Evolutionary conservation across 2,888 invertebrate genomes (phyloP).

Genomic region (Drosophila koepferae): DNA sequence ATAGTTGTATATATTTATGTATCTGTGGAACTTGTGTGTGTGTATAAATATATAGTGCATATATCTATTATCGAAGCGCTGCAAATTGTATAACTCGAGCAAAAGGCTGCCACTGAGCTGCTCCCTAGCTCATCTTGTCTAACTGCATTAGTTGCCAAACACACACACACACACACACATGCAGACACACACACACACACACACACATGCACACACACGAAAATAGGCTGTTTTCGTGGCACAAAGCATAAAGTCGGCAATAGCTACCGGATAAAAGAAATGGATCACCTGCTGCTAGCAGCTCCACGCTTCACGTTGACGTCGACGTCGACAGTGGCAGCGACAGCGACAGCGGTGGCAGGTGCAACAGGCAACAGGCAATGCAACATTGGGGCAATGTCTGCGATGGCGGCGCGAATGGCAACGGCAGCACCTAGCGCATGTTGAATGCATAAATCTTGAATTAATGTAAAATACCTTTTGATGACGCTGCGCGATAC

Average conservation of each 20-base stretch:
- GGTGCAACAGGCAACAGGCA: slow-evolving; percentile 65
- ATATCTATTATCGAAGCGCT: slow-evolving; percentile 74
- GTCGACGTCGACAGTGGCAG: neutral
- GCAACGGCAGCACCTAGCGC: slow-evolving; percentile 74
- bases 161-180: slow-evolving; percentile 46
- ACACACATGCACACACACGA: slow-evolving; percentile 23
- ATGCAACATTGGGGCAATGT: slow-evolving; percentile 35
- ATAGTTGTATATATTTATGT: slow-evolving; percentile 15
- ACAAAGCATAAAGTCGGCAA: slow-evolving; percentile 36
- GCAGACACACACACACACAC: no score
- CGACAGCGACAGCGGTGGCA: slow-evolving; percentile 43
- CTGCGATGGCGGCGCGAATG: slow-evolving; percentile 62
- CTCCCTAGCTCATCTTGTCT: slow-evolving; percentile 65
- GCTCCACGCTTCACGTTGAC: slow-evolving; percentile 53
- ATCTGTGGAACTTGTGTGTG: slow-evolving; percentile 13
- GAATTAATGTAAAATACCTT: slow-evolving; percentile 82
- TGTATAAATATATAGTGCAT: slow-evolving; percentile 53
- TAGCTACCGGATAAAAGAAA: slow-evolving; percentile 78
- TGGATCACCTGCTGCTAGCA: slow-evolving; percentile 77
- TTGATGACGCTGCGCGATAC: slow-evolving; percentile 77
- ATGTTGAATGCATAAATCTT: slow-evolving; percentile 82
- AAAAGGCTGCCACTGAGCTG: slow-evolving; percentile 7
- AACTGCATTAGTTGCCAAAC: slow-evolving; percentile 75
- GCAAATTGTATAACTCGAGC: slow-evolving; percentile 67
- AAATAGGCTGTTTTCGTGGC: slow-evolving; percentile 45